Conservation (phyloP, 2,797 vertebrate species). For the Pipistrellus pipistrellus region DNA sequence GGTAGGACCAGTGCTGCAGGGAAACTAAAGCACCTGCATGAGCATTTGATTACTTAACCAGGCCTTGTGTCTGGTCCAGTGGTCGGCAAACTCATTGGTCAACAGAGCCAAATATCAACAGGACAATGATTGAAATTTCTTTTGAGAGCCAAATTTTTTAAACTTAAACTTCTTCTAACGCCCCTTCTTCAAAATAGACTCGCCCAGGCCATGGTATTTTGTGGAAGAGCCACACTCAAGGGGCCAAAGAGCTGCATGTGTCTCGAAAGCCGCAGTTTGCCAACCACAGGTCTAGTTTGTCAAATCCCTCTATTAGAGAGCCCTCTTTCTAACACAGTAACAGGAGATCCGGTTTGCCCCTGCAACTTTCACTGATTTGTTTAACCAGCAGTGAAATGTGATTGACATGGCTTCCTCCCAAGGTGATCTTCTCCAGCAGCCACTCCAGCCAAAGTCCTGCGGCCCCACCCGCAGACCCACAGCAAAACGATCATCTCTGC, state of each 20-base stretch:
- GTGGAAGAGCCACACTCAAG: too few species aligned
- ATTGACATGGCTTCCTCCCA: slow-evolving; percentile 83
- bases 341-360: slow-evolving; percentile 80
- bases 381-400: slow-evolving; percentile 79
- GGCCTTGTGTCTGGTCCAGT: slow-evolving; percentile 83
- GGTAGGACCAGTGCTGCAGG: slow-evolving; percentile 83
- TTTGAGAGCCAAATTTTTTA: too few species aligned
- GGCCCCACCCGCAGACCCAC: slow-evolving; percentile 34
- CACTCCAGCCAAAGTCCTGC: too few species aligned
- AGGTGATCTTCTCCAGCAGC: slow-evolving; percentile 73
- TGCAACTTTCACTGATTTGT: slow-evolving; percentile 84
- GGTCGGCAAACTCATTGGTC: too few species aligned
- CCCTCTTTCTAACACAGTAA: slow-evolving; percentile 85
- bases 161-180: too few species aligned
- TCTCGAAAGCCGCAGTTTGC: too few species aligned
- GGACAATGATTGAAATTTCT: too few species aligned
- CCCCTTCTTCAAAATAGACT: too few species aligned
- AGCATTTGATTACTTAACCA: slow-evolving; percentile 82
- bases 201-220: too few species aligned
- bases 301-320: slow-evolving; percentile 82
- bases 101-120: too few species aligned
- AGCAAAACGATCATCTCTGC: slow-evolving; percentile 78
- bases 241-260: too few species aligned
- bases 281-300: slow-evolving; percentile 79
- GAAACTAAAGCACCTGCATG: slow-evolving; percentile 82